phyloP scores from a whole-genome alignment of 2,113 vertebrate species.

The Climacteris rufus region DNA sequence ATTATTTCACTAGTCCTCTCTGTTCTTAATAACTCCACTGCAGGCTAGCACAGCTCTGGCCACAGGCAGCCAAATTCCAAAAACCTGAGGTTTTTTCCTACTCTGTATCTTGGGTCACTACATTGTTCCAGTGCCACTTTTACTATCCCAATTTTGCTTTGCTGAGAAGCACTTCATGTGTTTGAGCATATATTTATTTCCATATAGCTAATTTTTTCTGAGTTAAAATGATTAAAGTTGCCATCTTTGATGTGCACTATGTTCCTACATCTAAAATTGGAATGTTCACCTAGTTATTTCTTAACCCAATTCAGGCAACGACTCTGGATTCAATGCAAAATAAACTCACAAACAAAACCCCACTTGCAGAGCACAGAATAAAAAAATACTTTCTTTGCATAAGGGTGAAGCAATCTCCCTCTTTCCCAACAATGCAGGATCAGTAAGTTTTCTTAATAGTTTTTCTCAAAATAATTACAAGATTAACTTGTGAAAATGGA shows the following conservation, averaged over 20 bases:
- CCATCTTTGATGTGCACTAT: background rate
- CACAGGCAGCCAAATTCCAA: background rate
- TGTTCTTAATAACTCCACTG: background rate
- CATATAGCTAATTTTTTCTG: background rate
- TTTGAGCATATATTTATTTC: background rate
- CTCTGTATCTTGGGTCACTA: background rate
- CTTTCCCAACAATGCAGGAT: background rate
- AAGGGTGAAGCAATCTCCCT: background rate
- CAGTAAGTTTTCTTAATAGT: background rate
- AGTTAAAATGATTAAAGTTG: background rate
- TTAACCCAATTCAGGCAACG: background rate
- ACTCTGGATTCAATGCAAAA: background rate
- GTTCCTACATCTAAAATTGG: background rate
- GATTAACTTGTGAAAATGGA: background rate
- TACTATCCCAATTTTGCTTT: background rate
- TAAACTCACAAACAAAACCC: background rate
- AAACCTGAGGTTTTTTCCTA: background rate
- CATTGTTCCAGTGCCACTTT: background rate
- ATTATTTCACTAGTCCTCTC: background rate
- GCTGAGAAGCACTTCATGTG: background rate
- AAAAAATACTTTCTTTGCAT: background rate
- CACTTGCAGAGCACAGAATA: background rate
- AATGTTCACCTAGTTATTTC: background rate
- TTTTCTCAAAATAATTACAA: background rate
- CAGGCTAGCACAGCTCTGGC: background rate